A percentile compares a stretch with the other conserved stretches of the same genome.
These are phyloP conservation scores for Drosophila prosaltans DNA, from an alignment of 1,140 invertebrate genomes.

Conservation along the genomic window DNA sequence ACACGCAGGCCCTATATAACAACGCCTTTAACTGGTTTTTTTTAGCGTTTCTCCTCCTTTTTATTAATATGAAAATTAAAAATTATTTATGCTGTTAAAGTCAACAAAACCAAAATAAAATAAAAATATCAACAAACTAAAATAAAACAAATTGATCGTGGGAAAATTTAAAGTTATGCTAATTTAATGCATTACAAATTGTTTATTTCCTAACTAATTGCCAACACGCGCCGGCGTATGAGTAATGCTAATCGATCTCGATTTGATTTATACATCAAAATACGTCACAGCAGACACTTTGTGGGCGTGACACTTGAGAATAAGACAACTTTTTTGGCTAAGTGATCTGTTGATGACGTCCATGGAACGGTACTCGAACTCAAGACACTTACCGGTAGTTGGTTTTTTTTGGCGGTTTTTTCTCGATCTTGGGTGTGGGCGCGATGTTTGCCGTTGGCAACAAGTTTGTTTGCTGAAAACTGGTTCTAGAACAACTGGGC, in stretches of 20 bases:
- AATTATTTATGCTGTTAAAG: slow-evolving; percentile 30
- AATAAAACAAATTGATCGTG: slow-evolving; percentile 49
- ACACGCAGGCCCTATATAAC: slow-evolving; percentile 38
- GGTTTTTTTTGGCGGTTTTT: slow-evolving; percentile 1
- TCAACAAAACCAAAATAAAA: slow-evolving; percentile 32
- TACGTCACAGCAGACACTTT: slow-evolving; percentile 58
- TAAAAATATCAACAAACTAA: slow-evolving; percentile 10
- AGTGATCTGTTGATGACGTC: slow-evolving; percentile 59
- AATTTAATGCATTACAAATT: slow-evolving; percentile 64
- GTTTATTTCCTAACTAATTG: slow-evolving; percentile 57
- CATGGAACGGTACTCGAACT: slow-evolving; percentile 31
- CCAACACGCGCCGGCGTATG: slow-evolving; percentile 70
- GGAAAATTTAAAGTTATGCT: slow-evolving; percentile 64
- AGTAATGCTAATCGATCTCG: slow-evolving; percentile 47
- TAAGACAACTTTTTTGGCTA: slow-evolving; percentile 35
- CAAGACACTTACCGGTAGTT: slow-evolving; percentile 62
- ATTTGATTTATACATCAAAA: slow-evolving; percentile 22
- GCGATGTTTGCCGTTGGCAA: slow-evolving; percentile 38
- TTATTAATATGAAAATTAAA: neutral
- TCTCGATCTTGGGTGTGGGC: slow-evolving; percentile 1
- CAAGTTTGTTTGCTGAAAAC: slow-evolving; percentile 74
- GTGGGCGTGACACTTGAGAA: slow-evolving; percentile 66
- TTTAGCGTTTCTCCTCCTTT: neutral
- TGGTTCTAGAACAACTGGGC: slow-evolving; percentile 59
- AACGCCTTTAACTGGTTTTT: slow-evolving; percentile 63